Base-by-base conservation (phyloP, 2,888 invertebrate genomes). In the Drosophila demipolita region DNA sequence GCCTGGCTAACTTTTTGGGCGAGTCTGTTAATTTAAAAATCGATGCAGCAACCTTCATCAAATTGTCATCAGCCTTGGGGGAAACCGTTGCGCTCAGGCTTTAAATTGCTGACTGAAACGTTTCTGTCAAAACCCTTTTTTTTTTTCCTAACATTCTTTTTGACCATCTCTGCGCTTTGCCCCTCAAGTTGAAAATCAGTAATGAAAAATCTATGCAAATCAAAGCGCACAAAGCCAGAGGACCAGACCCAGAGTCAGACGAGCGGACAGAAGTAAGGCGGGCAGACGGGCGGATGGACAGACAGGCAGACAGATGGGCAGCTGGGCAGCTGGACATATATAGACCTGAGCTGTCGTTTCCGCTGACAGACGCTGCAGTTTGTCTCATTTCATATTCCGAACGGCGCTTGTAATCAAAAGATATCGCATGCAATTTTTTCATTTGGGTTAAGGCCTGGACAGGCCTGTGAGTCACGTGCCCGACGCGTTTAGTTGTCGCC, bases 371-470 rank as follows among this genome's bases (percentile, higher is more conserved):
- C 38, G 65, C 72, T 89, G 89, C 89, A 87, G 63, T 77, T 82
- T 59, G 68, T 73, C 91, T 92, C 90, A 92, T 92, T 92, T 91
- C 70, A 91, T 90, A 92, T 92, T 91, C 92, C 78, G 73, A 79
- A 84, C 92, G 89, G 38, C 87, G 91, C 83, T 87, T 87, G 90
- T 91, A 91, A 91, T 92, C 92, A 91, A 92, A 92, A 92, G 90
- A 91, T 91, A 91, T 91, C 87, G 80, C 80, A 76, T 80, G 78
- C 90, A 77, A 84, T 75, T 78, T 83, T 76, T 75, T 64, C 70
- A 59, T 60, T 67, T 49, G 55, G 26, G 9, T 45, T 35, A 66
- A 73, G 76, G 66, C 64, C 73, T 52, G 77, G 55, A 36, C 70
- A 66, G 64, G 53, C 45, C 65, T 57, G 54, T 52, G 32, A 74